phyloP scores from a whole-genome alignment of 2,797 vertebrate genomes.

The Intellagama lesueurii region DNA sequence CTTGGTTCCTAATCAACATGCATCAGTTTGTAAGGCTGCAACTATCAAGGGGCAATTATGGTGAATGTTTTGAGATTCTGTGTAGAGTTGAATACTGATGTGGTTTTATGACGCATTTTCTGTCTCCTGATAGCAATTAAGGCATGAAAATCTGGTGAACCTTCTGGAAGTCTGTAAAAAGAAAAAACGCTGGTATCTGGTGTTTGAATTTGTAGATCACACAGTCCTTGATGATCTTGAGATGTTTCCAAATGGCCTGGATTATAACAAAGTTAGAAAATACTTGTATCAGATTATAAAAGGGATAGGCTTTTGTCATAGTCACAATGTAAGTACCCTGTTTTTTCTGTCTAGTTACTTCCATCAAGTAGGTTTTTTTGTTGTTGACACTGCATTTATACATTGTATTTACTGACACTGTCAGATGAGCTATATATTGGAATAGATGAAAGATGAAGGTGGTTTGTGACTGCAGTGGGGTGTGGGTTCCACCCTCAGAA shows the following conservation, averaged over 20 bases:
- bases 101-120: conserved; percentile 41
- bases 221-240: conserved; percentile 90
- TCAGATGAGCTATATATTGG: not conserved
- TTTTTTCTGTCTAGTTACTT: not conserved
- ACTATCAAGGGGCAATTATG: not conserved
- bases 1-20: not conserved
- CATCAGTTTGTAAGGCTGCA: not conserved
- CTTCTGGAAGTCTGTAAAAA: conserved; percentile 90
- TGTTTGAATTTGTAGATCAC: conserved; percentile 93
- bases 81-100: not conserved
- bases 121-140: conserved; percentile 83
- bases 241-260: conserved; percentile 82
- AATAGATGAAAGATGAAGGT: no score
- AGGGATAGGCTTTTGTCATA: conserved; percentile 89
- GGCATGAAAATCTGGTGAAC: conserved; percentile 92
- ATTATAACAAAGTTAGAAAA: conserved; percentile 78
- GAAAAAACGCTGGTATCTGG: conserved; percentile 89
- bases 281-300: conserved; percentile 89
- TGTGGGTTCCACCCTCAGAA: no score
- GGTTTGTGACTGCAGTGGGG: no score
- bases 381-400: not conserved
- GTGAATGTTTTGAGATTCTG: not conserved
- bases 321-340: conserved; percentile 84
- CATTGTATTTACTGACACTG: not conserved
- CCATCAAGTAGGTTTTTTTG: not conserved